Conservation (phyloP, 2,888 invertebrate species). For the Imbricaverruca yamaguchii region DNA sequence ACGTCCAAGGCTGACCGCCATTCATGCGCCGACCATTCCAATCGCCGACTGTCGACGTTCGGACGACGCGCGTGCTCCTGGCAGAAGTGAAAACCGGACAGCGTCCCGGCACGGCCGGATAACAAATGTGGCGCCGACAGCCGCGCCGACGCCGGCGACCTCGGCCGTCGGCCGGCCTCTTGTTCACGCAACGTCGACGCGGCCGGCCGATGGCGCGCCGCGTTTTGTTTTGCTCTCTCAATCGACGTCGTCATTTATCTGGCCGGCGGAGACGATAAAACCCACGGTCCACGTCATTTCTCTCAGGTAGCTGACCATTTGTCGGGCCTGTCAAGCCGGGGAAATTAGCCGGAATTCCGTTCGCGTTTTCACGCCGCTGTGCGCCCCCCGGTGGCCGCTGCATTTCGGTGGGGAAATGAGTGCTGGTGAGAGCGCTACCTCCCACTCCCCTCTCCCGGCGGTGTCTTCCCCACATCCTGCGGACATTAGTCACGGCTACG, state of each 20-base stretch:
- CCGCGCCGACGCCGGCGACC: too few species aligned
- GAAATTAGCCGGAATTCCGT: not conserved
- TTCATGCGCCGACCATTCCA: too few species aligned
- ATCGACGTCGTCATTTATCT: not conserved
- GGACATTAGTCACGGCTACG: not conserved
- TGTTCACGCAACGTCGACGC: not conserved
- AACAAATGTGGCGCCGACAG: too few species aligned
- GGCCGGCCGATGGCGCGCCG: not conserved
- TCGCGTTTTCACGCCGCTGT: not conserved
- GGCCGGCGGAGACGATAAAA: not conserved
- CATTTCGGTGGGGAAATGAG: not conserved
- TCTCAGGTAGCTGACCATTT: conserved; percentile 8
- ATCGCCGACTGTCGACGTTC: too few species aligned
- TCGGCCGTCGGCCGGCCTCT: too few species aligned
- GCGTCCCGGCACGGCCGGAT: too few species aligned
- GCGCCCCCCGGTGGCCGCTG: not conserved
- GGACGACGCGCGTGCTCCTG: too few species aligned
- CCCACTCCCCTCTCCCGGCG: not conserved
- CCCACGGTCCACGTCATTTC: conserved; percentile 1
- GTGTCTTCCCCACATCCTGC: not conserved
- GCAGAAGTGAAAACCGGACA: too few species aligned
- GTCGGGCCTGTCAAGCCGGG: conserved; percentile 5
- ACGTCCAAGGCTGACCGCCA: too few species aligned
- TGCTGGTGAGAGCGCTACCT: not conserved
- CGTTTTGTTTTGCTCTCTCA: conserved; percentile 9